Conservation (phyloP, 2,797 vertebrate species). For the Tenualosa thibaudeaui region DNA sequence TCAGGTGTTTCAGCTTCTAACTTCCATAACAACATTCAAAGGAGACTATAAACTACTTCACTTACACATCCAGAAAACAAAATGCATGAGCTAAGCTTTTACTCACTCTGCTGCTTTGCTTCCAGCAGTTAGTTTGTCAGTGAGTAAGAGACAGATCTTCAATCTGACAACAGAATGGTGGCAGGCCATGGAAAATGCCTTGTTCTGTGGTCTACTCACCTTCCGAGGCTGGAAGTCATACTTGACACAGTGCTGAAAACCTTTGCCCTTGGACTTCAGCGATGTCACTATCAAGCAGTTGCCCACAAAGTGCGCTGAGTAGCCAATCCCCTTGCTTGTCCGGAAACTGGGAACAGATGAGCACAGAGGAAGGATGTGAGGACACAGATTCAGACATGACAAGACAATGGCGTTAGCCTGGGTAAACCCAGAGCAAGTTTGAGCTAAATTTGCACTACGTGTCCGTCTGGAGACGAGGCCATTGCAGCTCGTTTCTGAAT, state of each 20-base stretch:
- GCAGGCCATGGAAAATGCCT: neutral
- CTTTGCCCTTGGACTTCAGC: constrained; percentile 98
- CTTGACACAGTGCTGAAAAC: constrained; percentile 99
- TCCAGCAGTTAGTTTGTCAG: no score
- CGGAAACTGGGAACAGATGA: constrained; percentile 82
- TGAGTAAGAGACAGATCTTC: neutral
- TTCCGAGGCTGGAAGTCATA: constrained; percentile 98
- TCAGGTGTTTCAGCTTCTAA: neutral
- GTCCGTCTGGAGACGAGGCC: no score
- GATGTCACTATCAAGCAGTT: constrained; percentile 99
- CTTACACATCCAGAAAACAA: neutral
- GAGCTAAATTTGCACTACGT: no score
- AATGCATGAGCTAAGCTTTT: neutral
- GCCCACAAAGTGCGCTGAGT: constrained; percentile 98
- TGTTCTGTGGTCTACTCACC: constrained; percentile 69
- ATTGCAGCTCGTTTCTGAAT: no score
- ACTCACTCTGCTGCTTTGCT: neutral
- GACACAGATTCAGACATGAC: neutral
- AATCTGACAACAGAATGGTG: neutral
- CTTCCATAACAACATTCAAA: neutral
- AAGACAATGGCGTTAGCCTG: no score
- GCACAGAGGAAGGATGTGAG: neutral
- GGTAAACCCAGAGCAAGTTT: no score
- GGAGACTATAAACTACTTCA: neutral
- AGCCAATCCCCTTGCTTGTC: constrained; percentile 98